These are phyloP conservation scores for Megastigmus dorsalis DNA, from an alignment of 2,888 invertebrate genomes.

Conservation along the genomic window DNA sequence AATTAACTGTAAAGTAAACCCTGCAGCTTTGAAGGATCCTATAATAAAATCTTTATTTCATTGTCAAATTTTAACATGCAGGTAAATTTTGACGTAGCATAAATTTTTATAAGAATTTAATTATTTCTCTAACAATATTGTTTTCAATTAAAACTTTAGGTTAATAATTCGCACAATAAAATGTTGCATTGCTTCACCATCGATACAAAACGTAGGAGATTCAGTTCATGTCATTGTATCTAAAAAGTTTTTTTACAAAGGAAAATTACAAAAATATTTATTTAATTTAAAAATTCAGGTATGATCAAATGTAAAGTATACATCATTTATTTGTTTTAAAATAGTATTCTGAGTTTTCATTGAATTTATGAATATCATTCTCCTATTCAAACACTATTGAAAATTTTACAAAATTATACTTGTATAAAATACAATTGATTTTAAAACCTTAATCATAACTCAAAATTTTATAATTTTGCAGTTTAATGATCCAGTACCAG, in stretches of 20 bases:
- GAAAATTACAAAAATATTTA: conserved; percentile 59
- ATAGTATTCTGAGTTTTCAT: too few species aligned
- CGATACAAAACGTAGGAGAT: conserved; percentile 57
- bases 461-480: too few species aligned
- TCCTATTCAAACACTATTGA: too few species aligned
- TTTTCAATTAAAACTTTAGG: conserved; percentile 60
- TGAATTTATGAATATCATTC: too few species aligned
- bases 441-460: too few species aligned
- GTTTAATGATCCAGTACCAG: conserved; percentile 58
- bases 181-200: conserved; percentile 65
- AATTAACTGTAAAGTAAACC: conserved; percentile 61
- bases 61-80: conserved; percentile 67
- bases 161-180: conserved; percentile 60
- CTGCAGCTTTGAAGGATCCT: conserved; percentile 59
- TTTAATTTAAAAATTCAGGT: conserved; percentile 61
- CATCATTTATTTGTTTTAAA: too few species aligned
- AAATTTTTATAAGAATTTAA: too few species aligned
- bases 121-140: too few species aligned
- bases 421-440: too few species aligned
- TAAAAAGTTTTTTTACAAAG: conserved; percentile 56
- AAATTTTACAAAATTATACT: too few species aligned
- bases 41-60: conserved; percentile 65
- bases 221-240: conserved; percentile 62
- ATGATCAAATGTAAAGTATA: too few species aligned
- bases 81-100: conserved; percentile 57